These are phyloP conservation scores for Genyomyrus donnyi DNA, from an alignment of 2,113 vertebrate species.

Conservation along the genomic window DNA sequence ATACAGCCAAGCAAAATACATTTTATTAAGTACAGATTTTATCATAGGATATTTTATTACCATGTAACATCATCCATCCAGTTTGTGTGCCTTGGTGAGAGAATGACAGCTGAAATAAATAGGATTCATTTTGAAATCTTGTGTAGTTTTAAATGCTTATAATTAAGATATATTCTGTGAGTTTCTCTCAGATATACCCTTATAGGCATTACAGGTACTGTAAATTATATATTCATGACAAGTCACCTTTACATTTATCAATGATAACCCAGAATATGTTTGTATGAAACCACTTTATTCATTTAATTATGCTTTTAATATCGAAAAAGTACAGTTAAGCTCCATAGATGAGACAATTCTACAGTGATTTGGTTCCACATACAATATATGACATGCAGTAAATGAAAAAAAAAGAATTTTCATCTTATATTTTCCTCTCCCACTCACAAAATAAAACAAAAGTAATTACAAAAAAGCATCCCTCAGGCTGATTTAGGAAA, in stretches of 20 bases:
- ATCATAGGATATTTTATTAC: not conserved
- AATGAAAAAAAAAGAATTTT: conserved; percentile 41
- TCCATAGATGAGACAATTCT: conserved; percentile 49
- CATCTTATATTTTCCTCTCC: conserved; percentile 49
- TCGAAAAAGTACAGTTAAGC: conserved; percentile 53
- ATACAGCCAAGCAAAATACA: not conserved
- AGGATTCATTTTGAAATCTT: not conserved
- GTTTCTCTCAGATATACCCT: not conserved
- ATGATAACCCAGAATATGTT: not conserved
- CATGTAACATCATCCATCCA: not conserved
- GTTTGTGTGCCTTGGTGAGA: not conserved
- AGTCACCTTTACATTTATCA: not conserved
- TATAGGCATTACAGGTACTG: not conserved
- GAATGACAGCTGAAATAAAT: not conserved
- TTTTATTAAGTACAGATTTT: not conserved
- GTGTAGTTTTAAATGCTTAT: not conserved
- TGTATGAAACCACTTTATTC: conserved; percentile 24
- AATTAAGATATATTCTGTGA: not conserved
- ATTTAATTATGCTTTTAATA: conserved; percentile 41
- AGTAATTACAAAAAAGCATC: conserved; percentile 1
- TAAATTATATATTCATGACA: not conserved
- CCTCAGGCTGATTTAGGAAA: conserved; percentile 40
- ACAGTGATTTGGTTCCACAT: conserved; percentile 58
- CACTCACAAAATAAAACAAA: conserved; percentile 27
- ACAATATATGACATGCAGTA: conserved; percentile 58